Percentiles rank a stretch among this genome's conserved stretches.
These are phyloP conservation scores for Pseudococcus longispinus DNA, from an alignment of 2,888 invertebrate genomes.

Conservation along the genomic window DNA sequence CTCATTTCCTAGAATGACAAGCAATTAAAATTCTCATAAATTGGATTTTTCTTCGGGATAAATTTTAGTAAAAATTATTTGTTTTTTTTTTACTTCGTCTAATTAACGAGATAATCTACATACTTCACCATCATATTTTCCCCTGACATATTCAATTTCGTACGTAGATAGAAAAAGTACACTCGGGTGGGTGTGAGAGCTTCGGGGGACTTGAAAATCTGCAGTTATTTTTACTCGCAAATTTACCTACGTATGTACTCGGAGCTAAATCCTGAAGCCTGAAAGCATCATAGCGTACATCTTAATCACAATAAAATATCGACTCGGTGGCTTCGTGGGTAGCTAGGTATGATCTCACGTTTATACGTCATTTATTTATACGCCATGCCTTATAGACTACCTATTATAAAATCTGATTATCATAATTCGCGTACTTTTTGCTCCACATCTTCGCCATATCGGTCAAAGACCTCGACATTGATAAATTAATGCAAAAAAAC, in stretches of 20 bases:
- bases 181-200: neutral
- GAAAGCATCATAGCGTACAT: neutral
- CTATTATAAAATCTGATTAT: neutral
- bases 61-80: neutral
- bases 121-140: neutral
- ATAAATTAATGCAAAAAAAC: neutral
- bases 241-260: neutral
- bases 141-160: neutral
- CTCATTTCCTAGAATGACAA: neutral
- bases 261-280: neutral
- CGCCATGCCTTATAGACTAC: neutral
- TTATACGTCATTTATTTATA: neutral
- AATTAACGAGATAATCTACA: neutral
- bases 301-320: constrained; percentile 1
- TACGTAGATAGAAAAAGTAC: neutral
- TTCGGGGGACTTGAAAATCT: neutral
- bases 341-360: neutral
- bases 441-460: neutral
- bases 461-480: constrained; percentile 16
- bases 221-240: neutral
- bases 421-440: constrained; percentile 10
- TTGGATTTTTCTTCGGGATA: neutral
- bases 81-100: neutral
- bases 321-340: neutral
- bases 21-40: neutral